phyloP scores from a whole-genome alignment of 2,797 vertebrate genomes.

The Scleropages formosus region DNA sequence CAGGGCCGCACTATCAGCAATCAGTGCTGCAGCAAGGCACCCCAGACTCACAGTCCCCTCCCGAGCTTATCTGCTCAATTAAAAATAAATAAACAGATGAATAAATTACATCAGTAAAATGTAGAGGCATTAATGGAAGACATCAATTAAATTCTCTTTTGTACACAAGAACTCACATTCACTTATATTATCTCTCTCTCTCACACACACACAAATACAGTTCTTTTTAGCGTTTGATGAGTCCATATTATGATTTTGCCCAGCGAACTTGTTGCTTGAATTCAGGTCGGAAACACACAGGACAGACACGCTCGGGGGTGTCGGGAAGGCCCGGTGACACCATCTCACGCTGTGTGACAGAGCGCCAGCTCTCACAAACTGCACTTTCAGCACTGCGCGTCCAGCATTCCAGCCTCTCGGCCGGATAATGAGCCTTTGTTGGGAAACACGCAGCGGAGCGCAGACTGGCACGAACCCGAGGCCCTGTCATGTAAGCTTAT shows the following conservation, averaged over 20 bases:
- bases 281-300: background rate
- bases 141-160: background rate
- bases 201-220: slow-evolving; percentile 17
- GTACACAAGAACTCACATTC: background rate
- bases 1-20: slow-evolving; percentile 22
- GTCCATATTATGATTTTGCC: no score
- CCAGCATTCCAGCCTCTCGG: slow-evolving; percentile 72
- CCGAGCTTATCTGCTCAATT: background rate
- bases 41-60: background rate
- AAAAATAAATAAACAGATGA: slow-evolving; percentile 7
- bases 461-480: slow-evolving; percentile 70
- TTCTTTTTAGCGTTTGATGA: slow-evolving; percentile 32
- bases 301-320: background rate
- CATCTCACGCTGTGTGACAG: slow-evolving; percentile 60
- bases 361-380: slow-evolving; percentile 76
- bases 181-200: slow-evolving; percentile 6
- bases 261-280: background rate
- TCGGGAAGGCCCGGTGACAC: background rate
- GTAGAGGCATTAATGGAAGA: background rate
- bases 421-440: slow-evolving; percentile 87
- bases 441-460: slow-evolving; percentile 68
- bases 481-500: slow-evolving; percentile 84
- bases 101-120: slow-evolving; percentile 10
- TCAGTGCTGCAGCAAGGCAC: slow-evolving; percentile 25
- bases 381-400: slow-evolving; percentile 69